Evolutionary conservation across 2,113 vertebrate genomes (phyloP).

Genomic region (Casuarius casuarius): DNA sequence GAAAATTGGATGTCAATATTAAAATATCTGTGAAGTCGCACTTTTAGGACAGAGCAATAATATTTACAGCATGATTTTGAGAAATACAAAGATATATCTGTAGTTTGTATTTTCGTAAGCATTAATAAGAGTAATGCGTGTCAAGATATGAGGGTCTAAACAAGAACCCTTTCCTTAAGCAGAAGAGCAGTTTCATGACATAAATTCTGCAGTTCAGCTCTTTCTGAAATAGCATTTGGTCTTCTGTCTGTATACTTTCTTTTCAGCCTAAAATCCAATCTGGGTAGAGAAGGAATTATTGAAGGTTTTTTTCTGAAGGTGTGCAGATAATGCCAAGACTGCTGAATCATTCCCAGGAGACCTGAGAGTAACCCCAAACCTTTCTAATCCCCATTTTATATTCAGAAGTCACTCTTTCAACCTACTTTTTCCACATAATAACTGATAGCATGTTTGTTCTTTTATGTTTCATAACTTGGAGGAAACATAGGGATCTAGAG

Average conservation of each 20-base stretch:
- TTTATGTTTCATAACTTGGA: conserved; percentile 7
- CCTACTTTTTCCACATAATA: background rate
- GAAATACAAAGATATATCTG: background rate
- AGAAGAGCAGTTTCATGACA: background rate
- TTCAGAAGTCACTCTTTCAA: background rate
- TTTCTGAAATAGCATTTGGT: background rate
- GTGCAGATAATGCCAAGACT: background rate
- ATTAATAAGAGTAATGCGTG: background rate
- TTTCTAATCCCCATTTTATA: conserved; percentile 1
- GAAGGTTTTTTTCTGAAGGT: background rate
- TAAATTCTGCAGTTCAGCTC: background rate
- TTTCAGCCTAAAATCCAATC: background rate
- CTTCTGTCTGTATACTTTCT: background rate
- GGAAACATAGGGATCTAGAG: background rate
- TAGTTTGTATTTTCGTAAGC: background rate
- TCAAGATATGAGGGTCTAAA: background rate
- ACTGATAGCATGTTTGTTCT: background rate
- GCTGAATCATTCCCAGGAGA: background rate
- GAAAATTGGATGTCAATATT: background rate
- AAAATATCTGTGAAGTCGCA: background rate
- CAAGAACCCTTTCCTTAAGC: background rate
- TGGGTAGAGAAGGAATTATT: background rate
- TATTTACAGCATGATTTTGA: background rate
- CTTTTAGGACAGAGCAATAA: background rate
- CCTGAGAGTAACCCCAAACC: background rate